Evolutionary conservation across 2,113 vertebrate species (phyloP), one percentile per base, ranked within the genome.

Genomic region (Atrichornis clamosus): DNA sequence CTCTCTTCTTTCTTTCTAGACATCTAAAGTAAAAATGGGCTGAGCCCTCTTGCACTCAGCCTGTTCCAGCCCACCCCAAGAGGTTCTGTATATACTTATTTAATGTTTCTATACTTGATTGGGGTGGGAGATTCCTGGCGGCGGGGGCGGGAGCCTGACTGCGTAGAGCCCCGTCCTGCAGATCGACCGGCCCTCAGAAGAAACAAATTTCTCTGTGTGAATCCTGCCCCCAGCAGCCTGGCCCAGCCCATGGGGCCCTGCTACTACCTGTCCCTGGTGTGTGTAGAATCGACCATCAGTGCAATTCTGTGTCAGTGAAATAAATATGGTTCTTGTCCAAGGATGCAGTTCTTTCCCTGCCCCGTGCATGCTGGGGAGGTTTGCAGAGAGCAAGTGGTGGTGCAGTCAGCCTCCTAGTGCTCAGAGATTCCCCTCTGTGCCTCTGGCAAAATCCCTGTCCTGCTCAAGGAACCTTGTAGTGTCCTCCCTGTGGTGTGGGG

Each of bases 21-120:
- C 99, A 46, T 99, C 99, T n/a, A 99, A 98, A 98, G 99, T 99
- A 98, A 99, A 99, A 98, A 99, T 99, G 99, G 99, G 99, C 96
- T 99, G 99, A 97, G 55, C 86, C 78, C 53, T 63, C 55, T 63
- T 23, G 21, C 72, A 79, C 60, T 81, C 76, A 72, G 87, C 95
- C 52, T 74, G 82, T 97, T 84, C 80, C 94, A 94, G 91, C 91
- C 65, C 5, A 27, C 87, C 94, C 92, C 95, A 76, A 59, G 95
- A 96, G 90, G 95, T 95, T 96, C 95, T 96, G 94, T 97, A 97
- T 82, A 98, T 98, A 98, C 83, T 98, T 98, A 98, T 98, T 98
- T 97, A 97, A 98, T 96, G 89, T 97, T 98, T 97, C 96, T 93
- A 79, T 82, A 89, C 92, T 63, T 88, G 84, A 68, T 4, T 88